A percentile compares a stretch with the other conserved stretches of the same genome.
These are phyloP conservation scores for Muntiacus muntjak DNA, from an alignment of 2,113 vertebrate genomes.

Conservation along the genomic window DNA sequence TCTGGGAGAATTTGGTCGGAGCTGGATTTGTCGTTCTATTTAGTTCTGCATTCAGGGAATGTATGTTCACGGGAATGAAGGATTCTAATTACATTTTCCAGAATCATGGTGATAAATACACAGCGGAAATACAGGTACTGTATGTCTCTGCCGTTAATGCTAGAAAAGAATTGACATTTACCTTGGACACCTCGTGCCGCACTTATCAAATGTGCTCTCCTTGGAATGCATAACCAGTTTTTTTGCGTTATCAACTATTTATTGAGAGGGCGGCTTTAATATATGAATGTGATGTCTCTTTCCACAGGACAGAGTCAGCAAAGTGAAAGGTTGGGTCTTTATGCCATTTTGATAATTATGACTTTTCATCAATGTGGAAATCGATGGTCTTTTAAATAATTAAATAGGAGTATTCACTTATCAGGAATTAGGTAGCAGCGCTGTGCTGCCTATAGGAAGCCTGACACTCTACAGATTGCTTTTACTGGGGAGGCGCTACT, in stretches of 20 bases:
- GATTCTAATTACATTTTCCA: not conserved
- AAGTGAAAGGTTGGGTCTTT: constrained; percentile 49
- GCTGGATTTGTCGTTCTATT: constrained; percentile 24
- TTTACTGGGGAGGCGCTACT: constrained; percentile 35
- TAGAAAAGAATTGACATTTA: constrained; percentile 40
- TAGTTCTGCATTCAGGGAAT: not conserved
- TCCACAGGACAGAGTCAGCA: constrained; percentile 8
- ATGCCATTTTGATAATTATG: constrained; percentile 55
- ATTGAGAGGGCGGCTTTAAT: not conserved
- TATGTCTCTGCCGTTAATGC: not conserved
- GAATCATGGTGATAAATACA: constrained; percentile 34
- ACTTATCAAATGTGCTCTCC: not conserved
- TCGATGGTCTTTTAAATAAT: constrained; percentile 32
- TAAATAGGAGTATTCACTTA: constrained; percentile 24
- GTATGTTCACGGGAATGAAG: not conserved
- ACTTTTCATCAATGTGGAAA: constrained; percentile 67
- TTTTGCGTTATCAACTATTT: constrained; percentile 55
- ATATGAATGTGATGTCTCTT: constrained; percentile 26
- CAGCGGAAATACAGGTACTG: not conserved
- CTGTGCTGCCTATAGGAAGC: not conserved
- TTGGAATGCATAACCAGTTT: not conserved
- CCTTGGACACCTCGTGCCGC: not conserved
- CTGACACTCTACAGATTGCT: not conserved
- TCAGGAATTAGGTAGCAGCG: not conserved
- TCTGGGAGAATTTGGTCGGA: constrained; percentile 12